Conservation (phyloP, 2,113 vertebrate genomes). For the Archocentrus centrarchus region DNA sequence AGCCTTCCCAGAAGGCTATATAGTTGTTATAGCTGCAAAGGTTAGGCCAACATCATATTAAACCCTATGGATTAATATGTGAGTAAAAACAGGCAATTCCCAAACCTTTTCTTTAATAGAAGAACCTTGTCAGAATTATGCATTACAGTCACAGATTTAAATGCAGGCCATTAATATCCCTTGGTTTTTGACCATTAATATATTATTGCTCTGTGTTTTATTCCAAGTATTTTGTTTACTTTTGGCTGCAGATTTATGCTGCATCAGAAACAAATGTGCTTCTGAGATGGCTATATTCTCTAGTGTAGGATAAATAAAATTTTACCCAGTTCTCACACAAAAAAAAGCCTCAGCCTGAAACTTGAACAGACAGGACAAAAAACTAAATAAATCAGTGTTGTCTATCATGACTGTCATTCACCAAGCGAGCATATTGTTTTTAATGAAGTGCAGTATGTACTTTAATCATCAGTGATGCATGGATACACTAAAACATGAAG, state of each 20-base stretch:
- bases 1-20: too few species aligned
- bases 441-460: constrained; percentile 18
- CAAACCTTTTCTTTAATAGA: not conserved
- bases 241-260: not conserved
- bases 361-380: not conserved
- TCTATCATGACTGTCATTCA: not conserved
- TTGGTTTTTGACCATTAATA: not conserved
- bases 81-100: too few species aligned
- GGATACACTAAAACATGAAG: constrained; percentile 2
- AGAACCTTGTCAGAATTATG: not conserved
- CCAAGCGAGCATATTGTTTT: not conserved
- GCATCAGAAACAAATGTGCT: not conserved
- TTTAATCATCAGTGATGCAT: constrained; percentile 24
- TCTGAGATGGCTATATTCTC: not conserved
- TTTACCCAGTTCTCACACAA: not conserved
- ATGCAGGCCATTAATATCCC: not conserved
- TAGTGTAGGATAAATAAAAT: not conserved
- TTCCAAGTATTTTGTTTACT: not conserved
- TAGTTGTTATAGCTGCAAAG: too few species aligned
- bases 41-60: too few species aligned
- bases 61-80: too few species aligned
- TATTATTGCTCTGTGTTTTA: not conserved
- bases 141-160: not conserved
- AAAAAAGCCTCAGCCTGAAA: not conserved
- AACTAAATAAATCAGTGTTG: not conserved